Base-by-base conservation (phyloP, 2,113 vertebrate species). In the Hippocampus guttulatus region DNA sequence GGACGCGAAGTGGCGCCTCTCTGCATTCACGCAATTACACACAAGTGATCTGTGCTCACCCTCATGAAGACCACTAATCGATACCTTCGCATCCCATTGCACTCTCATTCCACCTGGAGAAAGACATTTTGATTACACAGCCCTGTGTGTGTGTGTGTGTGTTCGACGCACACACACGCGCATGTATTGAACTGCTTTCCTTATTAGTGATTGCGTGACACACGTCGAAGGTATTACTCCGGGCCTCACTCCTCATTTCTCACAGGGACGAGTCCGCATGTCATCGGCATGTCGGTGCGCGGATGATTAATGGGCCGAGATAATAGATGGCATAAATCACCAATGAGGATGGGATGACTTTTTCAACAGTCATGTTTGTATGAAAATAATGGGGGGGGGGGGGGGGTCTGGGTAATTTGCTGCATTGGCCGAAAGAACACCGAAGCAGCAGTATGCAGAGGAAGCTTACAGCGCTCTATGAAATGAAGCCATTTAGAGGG, bases 401-500 rank as follows among this genome's bases (percentile, higher is more conserved):
- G 58, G 70, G 33, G 69, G 60, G 64, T 57, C 54, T 65, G 49
- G 70, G 75, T 60, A 52, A 69, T 58, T 33, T 80, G 81, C 81
- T 81, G 70, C 83, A 71, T 70, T 27, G 75, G 82, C 77, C 71
- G 58, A 77, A 76, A 54, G 74, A 61, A 63, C 57, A 49, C 73
- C 75, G 58, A 70, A 73, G 49, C 70, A 47, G 81, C 77, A 73
- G 68, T 75, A 76, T 38, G 70, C 73, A 5, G 12, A 10, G 74
- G 72, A 68, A 67, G 54, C 72, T 71, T 25, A 64, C 70, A 16
- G 49, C 75, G 82, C 79, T 73, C 74, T 64, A 67, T 33, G 18
- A 82, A 88, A 89, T 89, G 74, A 88, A 90, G 86, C 85, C 79
- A 88, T 88, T 88, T 80, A 81, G 66, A 64, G 63, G 57, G 63